Conservation (phyloP, 2,797 vertebrate species). For the Aplochiton taeniatus region DNA sequence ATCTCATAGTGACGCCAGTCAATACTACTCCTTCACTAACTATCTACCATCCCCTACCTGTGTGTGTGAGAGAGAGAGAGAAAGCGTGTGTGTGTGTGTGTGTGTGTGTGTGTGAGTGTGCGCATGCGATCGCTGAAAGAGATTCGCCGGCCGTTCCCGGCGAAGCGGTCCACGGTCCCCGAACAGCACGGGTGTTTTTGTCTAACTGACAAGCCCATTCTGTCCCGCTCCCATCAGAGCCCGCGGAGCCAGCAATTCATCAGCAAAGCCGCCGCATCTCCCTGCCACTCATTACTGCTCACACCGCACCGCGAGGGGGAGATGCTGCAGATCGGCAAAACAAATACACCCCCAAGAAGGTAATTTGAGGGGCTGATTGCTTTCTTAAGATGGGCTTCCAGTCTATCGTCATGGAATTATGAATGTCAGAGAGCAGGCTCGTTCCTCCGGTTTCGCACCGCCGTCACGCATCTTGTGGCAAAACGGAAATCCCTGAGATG, state of each 20-base stretch:
- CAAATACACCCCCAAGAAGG: constrained; percentile 49
- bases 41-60: constrained; percentile 6
- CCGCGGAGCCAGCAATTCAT: no score
- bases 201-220: no score
- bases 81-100: constrained; percentile 4
- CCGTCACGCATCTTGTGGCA: constrained; percentile 53
- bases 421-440: constrained; percentile 45
- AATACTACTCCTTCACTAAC: constrained; percentile 28
- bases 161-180: no score
- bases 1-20: constrained; percentile 44
- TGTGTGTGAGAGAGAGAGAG: background rate
- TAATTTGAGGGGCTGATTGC: constrained; percentile 73
- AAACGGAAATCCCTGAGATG: background rate
- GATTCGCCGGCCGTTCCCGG: no score
- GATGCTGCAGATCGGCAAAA: constrained; percentile 59
- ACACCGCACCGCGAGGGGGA: background rate
- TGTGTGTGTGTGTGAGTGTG: no score
- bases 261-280: no score
- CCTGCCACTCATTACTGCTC: no score
- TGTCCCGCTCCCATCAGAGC: no score
- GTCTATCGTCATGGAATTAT: constrained; percentile 65
- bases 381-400: constrained; percentile 65
- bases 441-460: constrained; percentile 60
- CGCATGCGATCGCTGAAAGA: no score
- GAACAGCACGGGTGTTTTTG: no score